phyloP scores from a whole-genome alignment of 2,797 vertebrate genomes.

The Tarsius wallacei region DNA sequence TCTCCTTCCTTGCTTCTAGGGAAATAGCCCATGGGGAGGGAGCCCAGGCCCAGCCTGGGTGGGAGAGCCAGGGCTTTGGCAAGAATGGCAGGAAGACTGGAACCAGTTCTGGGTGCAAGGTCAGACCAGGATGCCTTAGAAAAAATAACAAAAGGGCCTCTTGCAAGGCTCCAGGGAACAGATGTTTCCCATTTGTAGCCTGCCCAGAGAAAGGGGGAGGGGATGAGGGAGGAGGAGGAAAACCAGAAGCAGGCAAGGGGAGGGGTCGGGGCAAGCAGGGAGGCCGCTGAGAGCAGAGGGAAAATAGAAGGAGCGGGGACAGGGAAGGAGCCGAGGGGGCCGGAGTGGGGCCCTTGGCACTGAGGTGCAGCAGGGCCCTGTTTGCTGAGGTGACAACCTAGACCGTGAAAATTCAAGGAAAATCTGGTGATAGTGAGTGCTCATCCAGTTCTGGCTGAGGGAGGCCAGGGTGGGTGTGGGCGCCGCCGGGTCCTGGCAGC shows the following conservation, averaged over 20 bases:
- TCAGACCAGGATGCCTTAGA: constrained; percentile 69
- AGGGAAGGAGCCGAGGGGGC: not conserved
- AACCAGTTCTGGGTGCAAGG: not conserved
- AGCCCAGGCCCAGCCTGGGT: not conserved
- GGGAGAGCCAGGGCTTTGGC: not conserved
- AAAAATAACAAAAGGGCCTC: constrained; percentile 68
- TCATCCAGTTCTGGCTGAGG: not conserved
- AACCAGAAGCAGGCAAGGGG: not conserved
- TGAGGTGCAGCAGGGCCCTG: not conserved
- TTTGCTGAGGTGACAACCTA: not conserved
- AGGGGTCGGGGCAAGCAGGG: not conserved
- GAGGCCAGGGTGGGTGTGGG: not conserved
- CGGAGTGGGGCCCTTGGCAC: not conserved
- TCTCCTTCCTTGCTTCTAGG: not conserved
- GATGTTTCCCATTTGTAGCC: constrained; percentile 90
- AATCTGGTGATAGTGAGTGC: not conserved
- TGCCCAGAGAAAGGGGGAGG: constrained; percentile 12
- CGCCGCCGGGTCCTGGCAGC: not conserved
- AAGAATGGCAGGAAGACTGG: not conserved
- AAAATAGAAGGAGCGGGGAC: not conserved
- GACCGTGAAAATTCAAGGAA: not conserved
- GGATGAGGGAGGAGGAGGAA: constrained; percentile 1
- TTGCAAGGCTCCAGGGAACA: constrained; percentile 86
- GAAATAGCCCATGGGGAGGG: not conserved
- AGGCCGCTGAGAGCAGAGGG: not conserved